phyloP scores from a whole-genome alignment of 1,140 invertebrate species.

The Chironomus tepperi region DNA sequence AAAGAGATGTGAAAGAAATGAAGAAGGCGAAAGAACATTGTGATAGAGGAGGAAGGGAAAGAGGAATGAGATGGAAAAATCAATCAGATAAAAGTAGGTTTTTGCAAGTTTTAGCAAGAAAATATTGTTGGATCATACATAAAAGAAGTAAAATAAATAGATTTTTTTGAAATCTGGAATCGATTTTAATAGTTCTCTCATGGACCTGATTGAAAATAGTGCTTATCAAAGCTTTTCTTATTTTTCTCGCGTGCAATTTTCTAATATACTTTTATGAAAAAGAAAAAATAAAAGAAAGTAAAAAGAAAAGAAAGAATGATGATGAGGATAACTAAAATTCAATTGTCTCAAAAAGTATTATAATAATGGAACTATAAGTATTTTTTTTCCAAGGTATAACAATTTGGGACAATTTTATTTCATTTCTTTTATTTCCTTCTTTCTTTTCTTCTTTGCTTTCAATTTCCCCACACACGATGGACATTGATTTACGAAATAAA shows the following conservation, averaged over 20 bases:
- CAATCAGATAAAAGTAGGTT: constrained; percentile 22
- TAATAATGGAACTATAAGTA: no score
- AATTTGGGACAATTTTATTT: no score
- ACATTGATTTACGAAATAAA: constrained; percentile 9
- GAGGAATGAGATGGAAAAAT: not conserved
- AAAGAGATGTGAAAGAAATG: not conserved
- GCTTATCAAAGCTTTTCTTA: not conserved
- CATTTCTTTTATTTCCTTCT: no score
- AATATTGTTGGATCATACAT: not conserved
- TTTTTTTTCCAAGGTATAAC: no score
- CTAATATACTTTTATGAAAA: no score
- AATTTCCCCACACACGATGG: not conserved
- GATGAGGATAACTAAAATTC: constrained; percentile 1
- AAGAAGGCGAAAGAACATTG: not conserved
- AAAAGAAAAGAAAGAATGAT: not conserved
- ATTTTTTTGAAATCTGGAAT: not conserved
- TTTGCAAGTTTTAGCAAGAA: not conserved
- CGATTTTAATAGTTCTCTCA: constrained; percentile 16
- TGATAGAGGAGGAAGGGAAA: not conserved
- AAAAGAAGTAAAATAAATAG: not conserved
- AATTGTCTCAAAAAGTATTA: not conserved
- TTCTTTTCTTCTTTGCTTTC: no score
- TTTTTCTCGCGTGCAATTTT: not conserved
- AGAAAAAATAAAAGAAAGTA: not conserved
- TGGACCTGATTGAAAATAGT: constrained; percentile 19